Base-by-base conservation (phyloP, 2,113 vertebrate species). In the Brevimyrus niger region DNA sequence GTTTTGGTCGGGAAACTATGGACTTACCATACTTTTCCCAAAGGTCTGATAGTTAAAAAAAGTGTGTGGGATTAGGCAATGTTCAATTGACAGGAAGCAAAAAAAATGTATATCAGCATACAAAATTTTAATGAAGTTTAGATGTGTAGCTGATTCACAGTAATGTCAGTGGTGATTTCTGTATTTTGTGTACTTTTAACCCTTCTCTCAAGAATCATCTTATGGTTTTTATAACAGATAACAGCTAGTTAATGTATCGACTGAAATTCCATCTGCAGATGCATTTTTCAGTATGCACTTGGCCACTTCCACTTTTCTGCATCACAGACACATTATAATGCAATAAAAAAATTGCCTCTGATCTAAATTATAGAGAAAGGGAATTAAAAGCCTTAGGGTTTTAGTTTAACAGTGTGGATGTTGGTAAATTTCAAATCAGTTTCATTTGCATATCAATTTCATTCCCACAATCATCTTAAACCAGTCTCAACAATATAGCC, bases 391-490 rank as follows among this genome's bases (percentile, higher is more conserved):
- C 88, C 88, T 83, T 27, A 83, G 88, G 73, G 88, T 53, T 82
- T 83, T 55, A 89, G 69, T 89, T 89, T 55, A 89, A 89, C 69
- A 83, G 69, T 82, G 88, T 83, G 73, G 73, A 89, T 82, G 69
- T 83, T 89, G 48, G 73, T 55, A 89, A 89, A 89, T 82, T 89
- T 83, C 73, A 83, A 83, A 89, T 89, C 73, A 89, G 69, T 55
- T 83, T 89, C 80, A 89, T 89, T 89, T 89, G 73, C 88, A 89
- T 89, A 53, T 83, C 69, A 51, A 89, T 89, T 82, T 83, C 31
- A 47, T 73, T 65, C n/a, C 50, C 69, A 44, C 38, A 82, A 82
- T 89, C 76, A 89, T 89, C 50, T 53, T 89, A 80, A 89, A 82
- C 73, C 73, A 44, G 88, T 83, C 6, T 8, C 51, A 89, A 82